Evolutionary conservation across 2,113 vertebrate species (phyloP), one percentile per base, ranked within the genome.

Genomic region (Nipponia nippon): DNA sequence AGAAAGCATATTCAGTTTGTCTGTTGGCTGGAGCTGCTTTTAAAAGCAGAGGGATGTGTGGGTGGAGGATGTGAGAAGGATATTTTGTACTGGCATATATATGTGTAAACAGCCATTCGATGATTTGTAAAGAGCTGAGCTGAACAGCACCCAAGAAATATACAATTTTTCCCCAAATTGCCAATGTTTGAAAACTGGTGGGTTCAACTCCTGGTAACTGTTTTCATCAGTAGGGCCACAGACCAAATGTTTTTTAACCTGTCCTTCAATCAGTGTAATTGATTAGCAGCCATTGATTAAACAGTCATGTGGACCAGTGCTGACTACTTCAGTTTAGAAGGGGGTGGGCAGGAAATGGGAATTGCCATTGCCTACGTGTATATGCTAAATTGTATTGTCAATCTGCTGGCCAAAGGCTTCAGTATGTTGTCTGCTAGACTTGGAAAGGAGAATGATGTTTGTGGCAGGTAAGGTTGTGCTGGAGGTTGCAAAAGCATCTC

Each of bases 11-110:
- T 72, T 73, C 49, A 44, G 4, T 89, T 85, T 90, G 30, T 75
- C 83, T 81, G 18, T 58, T 91, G 50, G 42, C n/a, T 93, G 42
- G 14, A 95, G 42, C 9, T 59, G 32, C 49, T 91, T 94, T 91
- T 63, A 83, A 91, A 89, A 95, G 53, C 58, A 85, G 49, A 87
- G 38, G 49, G 46, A 36, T 85, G 66, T 72, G 95, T 94, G 82
- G 78, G 87, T 69, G 82, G 73, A 90, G 53, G 81, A 94, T 93
- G 56, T 83, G 78, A 91, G 83, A 76, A 79, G 42, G 95, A 71
- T 84, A 80, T 94, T 89, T 95, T 93, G 27, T 94, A 46, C 85
- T 84, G 66, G 36, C 40, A 53, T 80, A 86, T 83, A 79, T 56
- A 62, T 59, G 70, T 91, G 61, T 93, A 89, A 95, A 93, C 77